Conservation (phyloP, 2,888 invertebrate genomes). For the Tenodera sinensis region DNA sequence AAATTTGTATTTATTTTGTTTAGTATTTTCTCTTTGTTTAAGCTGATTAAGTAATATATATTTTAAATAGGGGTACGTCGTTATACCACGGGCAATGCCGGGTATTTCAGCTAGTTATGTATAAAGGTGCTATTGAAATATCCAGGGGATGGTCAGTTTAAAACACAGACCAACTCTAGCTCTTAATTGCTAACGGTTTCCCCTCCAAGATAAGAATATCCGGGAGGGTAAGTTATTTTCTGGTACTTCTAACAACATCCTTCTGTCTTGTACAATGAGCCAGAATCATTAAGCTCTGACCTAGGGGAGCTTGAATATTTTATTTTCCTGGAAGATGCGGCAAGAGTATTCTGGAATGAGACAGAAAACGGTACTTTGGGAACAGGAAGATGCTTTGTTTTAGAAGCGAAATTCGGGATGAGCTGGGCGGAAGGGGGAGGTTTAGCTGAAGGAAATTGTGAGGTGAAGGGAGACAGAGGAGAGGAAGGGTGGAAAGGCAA, state of each 20-base stretch:
- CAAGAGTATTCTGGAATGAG: neutral
- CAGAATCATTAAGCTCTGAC: neutral
- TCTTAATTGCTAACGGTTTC: neutral
- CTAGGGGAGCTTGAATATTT: neutral
- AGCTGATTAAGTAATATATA: no score
- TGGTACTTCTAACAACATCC: neutral
- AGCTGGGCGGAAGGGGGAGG: neutral
- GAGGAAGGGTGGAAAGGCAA: neutral
- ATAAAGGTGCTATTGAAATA: no score
- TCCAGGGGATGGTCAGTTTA: no score
- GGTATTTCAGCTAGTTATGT: no score
- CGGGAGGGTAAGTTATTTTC: neutral
- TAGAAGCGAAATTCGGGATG: neutral
- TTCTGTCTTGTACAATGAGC: neutral
- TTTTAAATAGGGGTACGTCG: no score
- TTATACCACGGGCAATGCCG: no score
- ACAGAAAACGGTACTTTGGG: neutral
- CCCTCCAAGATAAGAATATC: neutral
- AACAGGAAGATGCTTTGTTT: conserved; percentile 7
- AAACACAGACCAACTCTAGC: neutral
- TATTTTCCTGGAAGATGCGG: neutral
- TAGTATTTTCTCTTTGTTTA: no score
- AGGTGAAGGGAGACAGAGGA: neutral
- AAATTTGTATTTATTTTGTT: no score
- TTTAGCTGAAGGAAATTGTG: conserved; percentile 2